These are phyloP conservation scores for Eueides isabella DNA, from an alignment of 1,140 invertebrate genomes.

Conservation along the genomic window DNA sequence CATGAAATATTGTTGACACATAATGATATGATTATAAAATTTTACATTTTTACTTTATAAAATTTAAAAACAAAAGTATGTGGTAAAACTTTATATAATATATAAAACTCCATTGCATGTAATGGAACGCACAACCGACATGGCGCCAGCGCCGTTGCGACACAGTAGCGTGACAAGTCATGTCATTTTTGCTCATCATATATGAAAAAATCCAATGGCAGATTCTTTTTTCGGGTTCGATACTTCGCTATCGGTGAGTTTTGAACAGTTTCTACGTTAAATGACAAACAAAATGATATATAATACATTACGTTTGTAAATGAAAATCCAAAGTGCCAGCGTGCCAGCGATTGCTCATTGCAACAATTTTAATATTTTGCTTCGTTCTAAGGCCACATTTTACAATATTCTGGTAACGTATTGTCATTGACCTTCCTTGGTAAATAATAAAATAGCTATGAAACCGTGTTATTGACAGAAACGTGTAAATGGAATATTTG, in stretches of 20 bases:
- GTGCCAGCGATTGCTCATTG: constrained; percentile 46
- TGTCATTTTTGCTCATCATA: constrained; percentile 85
- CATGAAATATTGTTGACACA: too few relatives aligned
- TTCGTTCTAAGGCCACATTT: constrained; percentile 23
- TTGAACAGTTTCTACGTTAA: constrained; percentile 39
- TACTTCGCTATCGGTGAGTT: constrained; percentile 87
- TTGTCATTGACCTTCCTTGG: not conserved
- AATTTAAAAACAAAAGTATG: too few relatives aligned
- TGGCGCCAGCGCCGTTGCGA: constrained; percentile 76
- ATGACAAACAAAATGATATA: constrained; percentile 43
- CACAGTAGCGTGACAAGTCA: constrained; percentile 83
- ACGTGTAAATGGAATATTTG: constrained; percentile 14
- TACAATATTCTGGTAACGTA: not conserved
- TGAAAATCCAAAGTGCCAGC: constrained; percentile 47
- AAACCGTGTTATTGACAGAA: not conserved
- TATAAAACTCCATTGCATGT: constrained; percentile 16
- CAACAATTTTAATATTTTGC: constrained; percentile 43
- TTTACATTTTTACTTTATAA: too few relatives aligned
- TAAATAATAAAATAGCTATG: not conserved
- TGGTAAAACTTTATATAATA: not conserved
- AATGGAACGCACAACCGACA: constrained; percentile 49
- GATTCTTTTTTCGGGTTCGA: constrained; percentile 92
- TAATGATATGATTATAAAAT: too few relatives aligned
- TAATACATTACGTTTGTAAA: constrained; percentile 36
- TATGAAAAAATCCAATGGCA: constrained; percentile 89